phyloP scores from a whole-genome alignment of 2,113 vertebrate species.

The Pomatostomus ruficeps region DNA sequence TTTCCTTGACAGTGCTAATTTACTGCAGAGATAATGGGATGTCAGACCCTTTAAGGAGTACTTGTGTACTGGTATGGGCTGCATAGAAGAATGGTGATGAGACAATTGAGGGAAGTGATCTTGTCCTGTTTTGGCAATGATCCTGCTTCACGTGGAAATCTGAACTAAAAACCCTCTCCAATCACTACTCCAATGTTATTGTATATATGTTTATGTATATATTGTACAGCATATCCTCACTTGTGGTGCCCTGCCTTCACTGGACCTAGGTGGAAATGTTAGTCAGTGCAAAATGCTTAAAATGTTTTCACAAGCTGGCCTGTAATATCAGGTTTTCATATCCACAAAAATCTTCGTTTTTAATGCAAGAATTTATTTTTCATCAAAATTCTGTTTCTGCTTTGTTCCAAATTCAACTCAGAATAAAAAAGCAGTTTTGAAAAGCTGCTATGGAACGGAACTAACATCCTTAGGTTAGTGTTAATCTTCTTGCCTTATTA shows the following conservation, averaged over 20 bases:
- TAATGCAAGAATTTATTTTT: background rate
- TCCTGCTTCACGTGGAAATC: background rate
- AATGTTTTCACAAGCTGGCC: background rate
- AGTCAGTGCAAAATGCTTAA: background rate
- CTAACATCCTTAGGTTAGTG: background rate
- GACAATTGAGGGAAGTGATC: background rate
- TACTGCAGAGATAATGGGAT: background rate
- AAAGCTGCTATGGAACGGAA: background rate
- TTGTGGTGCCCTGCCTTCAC: background rate
- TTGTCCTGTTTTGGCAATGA: background rate
- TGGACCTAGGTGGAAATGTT: background rate
- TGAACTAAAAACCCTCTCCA: background rate
- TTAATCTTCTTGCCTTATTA: background rate
- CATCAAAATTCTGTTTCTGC: background rate
- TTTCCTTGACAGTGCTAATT: background rate
- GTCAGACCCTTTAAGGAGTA: background rate
- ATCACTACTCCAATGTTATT: background rate
- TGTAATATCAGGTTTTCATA: background rate
- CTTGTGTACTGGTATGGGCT: background rate
- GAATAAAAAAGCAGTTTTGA: background rate
- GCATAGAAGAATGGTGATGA: background rate
- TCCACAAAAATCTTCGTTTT: background rate
- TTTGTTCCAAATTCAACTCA: background rate
- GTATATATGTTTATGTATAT: too few relatives aligned
- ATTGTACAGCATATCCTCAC: background rate